A percentile compares a stretch with the other conserved stretches of the same genome.
phyloP scores from a whole-genome alignment of 1,140 invertebrate genomes.

The Drosophila bocki region DNA sequence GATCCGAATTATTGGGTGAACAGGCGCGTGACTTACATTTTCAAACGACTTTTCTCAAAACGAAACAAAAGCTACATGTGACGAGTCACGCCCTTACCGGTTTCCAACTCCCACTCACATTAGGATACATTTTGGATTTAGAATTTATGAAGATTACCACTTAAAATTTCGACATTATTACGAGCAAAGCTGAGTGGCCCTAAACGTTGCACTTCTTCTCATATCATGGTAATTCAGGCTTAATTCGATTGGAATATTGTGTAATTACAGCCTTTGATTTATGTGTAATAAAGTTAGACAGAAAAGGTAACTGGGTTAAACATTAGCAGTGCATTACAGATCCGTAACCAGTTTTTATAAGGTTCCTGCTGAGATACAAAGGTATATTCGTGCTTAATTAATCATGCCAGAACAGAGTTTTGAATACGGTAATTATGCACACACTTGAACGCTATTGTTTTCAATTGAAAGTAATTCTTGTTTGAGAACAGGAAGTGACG shows the following conservation, averaged over 20 bases:
- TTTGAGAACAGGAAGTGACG: conserved; percentile 7
- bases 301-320: conserved; percentile 37
- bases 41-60: conserved; percentile 17
- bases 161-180: conserved; percentile 1
- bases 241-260: conserved; percentile 6
- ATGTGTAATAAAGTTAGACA: conserved; percentile 15
- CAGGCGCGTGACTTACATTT: conserved; percentile 45
- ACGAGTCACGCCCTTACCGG: conserved; percentile 32
- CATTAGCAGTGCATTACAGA: conserved; percentile 12
- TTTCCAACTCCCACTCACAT: conserved; percentile 9
- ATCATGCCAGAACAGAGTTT: conserved; percentile 23
- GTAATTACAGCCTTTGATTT: conserved; percentile 11
- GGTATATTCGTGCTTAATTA: conserved; percentile 28
- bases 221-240: conserved; percentile 1
- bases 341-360: conserved; percentile 31
- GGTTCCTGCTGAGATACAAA: conserved; percentile 32
- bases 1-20: conserved; percentile 23
- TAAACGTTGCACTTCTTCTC: conserved; percentile 13
- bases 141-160: conserved; percentile 32
- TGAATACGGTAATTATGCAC: conserved; percentile 21
- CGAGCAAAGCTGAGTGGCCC: background rate
- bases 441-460: background rate
- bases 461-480: background rate
- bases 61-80: background rate
- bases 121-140: conserved; percentile 14